phyloP scores from a whole-genome alignment of 2,113 vertebrate genomes.

The Tupaia chinensis region DNA sequence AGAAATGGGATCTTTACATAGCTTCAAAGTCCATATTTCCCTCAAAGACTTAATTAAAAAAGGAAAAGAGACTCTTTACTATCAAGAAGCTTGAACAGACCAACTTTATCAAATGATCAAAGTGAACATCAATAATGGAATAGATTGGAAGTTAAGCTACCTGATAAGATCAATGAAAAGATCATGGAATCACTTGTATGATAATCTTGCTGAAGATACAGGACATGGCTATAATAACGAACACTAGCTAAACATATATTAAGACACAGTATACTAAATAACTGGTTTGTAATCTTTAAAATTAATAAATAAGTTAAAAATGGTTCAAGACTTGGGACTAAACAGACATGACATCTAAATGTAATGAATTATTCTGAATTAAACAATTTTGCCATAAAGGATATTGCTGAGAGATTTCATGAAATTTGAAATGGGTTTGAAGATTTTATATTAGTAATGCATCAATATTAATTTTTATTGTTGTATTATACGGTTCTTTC shows the following conservation, averaged over 20 bases:
- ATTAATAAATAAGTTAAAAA: background rate
- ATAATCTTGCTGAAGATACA: background rate
- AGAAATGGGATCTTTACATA: background rate
- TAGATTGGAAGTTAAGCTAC: background rate
- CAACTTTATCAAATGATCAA: background rate
- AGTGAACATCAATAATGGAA: background rate
- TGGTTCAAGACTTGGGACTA: background rate
- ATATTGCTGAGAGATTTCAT: background rate
- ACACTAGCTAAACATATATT: background rate
- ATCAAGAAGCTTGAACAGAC: background rate
- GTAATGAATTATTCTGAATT: background rate
- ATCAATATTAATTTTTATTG: background rate
- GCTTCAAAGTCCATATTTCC: background rate
- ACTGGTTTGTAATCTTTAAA: background rate
- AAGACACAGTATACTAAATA: background rate
- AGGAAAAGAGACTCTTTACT: background rate
- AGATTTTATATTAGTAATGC: background rate
- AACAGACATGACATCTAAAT: background rate
- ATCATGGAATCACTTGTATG: background rate
- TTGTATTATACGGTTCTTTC: background rate
- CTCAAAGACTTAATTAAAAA: background rate
- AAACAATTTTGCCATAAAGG: background rate
- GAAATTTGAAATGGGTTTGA: background rate
- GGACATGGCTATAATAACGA: background rate
- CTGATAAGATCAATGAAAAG: background rate